phyloP scores from a whole-genome alignment of 2,888 invertebrate species.

The Meta bourneti region DNA sequence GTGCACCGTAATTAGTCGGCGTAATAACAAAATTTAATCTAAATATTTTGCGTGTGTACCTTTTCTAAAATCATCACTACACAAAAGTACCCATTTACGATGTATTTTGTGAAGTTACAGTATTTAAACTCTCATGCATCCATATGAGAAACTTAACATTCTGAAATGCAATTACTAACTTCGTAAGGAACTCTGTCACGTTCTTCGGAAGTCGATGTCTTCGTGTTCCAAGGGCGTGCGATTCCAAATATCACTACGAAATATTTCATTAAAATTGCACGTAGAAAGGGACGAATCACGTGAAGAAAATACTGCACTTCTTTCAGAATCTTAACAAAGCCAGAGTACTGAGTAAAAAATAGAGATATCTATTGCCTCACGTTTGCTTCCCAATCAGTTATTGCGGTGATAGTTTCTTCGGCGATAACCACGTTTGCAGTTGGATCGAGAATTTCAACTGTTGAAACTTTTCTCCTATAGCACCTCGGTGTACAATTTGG shows the following conservation, averaged over 20 bases:
- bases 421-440: constrained; percentile 51
- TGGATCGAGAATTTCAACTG: constrained; percentile 38
- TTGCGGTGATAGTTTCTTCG: constrained; percentile 35
- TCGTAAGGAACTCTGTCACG: not conserved
- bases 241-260: not conserved
- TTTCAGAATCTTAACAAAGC: not conserved
- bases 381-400: constrained; percentile 53
- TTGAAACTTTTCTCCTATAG: constrained; percentile 52
- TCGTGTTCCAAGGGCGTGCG: not conserved
- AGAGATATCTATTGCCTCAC: constrained; percentile 29
- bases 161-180: not conserved
- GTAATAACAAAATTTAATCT: no score
- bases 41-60: no score
- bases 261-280: constrained; percentile 33
- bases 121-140: no score
- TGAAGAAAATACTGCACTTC: constrained; percentile 39
- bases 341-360: not conserved
- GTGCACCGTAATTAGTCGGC: no score
- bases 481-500: constrained; percentile 48
- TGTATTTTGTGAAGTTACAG: no score
- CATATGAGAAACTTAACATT: no score
- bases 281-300: constrained; percentile 26
- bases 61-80: no score
- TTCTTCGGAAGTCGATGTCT: not conserved
- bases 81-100: no score